These are phyloP conservation scores for Ia io DNA, from an alignment of 2,113 vertebrate genomes.

Conservation along the genomic window DNA sequence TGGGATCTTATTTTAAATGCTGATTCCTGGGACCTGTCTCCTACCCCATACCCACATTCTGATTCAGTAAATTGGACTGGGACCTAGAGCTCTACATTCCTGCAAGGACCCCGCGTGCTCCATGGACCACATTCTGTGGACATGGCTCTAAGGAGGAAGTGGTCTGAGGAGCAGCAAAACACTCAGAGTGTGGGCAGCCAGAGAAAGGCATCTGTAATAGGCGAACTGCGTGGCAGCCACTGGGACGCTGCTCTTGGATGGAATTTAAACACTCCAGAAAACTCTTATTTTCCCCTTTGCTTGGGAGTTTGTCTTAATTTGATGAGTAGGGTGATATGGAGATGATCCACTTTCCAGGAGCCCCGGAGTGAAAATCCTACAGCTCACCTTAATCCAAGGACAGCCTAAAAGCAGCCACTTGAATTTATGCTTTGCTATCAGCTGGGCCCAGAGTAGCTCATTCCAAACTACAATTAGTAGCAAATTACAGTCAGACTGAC, in stretches of 20 bases:
- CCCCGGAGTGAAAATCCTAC: not conserved
- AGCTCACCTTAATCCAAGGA: slow-evolving; percentile 43
- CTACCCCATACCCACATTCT: not conserved
- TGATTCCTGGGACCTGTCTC: not conserved
- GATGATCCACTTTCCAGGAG: slow-evolving; percentile 22
- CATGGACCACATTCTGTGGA: not conserved
- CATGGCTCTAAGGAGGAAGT: not conserved
- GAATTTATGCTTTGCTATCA: slow-evolving; percentile 54
- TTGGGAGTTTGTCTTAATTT: not conserved
- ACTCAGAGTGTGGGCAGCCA: not conserved
- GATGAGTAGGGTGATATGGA: not conserved
- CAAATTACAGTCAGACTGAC: slow-evolving; percentile 61
- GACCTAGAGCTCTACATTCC: not conserved
- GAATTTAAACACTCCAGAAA: slow-evolving; percentile 18
- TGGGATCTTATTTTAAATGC: not conserved
- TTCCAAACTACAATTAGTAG: slow-evolving; percentile 68
- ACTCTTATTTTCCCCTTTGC: not conserved
- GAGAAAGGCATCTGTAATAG: not conserved
- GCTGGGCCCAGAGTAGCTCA: slow-evolving; percentile 51
- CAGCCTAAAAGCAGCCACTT: slow-evolving; percentile 45
- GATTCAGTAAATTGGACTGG: not conserved
- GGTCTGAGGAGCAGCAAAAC: not conserved
- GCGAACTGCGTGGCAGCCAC: not conserved
- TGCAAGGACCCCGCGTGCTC: not conserved
- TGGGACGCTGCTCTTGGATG: not conserved